Base-by-base conservation (phyloP, 2,888 invertebrate species). In the Agrochola lota region DNA sequence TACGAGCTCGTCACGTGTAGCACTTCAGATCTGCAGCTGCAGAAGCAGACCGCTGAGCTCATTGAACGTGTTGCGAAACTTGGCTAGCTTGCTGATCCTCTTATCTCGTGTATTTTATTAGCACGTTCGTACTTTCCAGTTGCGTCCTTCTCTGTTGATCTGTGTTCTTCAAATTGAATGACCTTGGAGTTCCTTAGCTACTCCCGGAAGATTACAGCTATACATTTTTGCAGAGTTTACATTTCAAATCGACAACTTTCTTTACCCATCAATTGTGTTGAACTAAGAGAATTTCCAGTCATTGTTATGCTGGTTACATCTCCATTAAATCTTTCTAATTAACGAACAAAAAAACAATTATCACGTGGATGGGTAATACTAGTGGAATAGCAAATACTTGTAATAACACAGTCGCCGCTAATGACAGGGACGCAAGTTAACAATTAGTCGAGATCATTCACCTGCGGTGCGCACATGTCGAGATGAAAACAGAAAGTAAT, bases 401-500 rank as follows among this genome's bases (percentile, higher is more conserved):
- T 84, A 89, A 87, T 85, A 80, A 85, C 64, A 77, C 55, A 71
- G 84, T 79, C 57, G 40, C 26, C 49, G 68, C 35, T 89, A 91
- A 92, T 91, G 88, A 87, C 73, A 77, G 83, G 85, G 85, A 85
- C 84, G 90, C 89, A 84, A 76, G 72, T 90, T 87, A 90, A 88
- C 89, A 85, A 88, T 88, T 85, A 88, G 77, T 71, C 60, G 84
- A 86, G 92, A 91, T 91, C 92, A 89, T 93, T 93, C 94, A 92
- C 91, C 92, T 90, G 90, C 82, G 66, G 78, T 70, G 83, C 88
- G 91, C 93, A 93, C 93, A 93, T 92, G 92, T 93, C 87, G 90
- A 92, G 92, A 94, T 93, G 92, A 92, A 94, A 95, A 95, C 95
- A 94, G 95, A 96, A 96, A 96, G 96, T 95, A 93, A 94, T 93